Evolutionary conservation across 2,797 vertebrate genomes (phyloP), one percentile per base, ranked within the genome.

Genomic region (Girardinus metallicus): DNA sequence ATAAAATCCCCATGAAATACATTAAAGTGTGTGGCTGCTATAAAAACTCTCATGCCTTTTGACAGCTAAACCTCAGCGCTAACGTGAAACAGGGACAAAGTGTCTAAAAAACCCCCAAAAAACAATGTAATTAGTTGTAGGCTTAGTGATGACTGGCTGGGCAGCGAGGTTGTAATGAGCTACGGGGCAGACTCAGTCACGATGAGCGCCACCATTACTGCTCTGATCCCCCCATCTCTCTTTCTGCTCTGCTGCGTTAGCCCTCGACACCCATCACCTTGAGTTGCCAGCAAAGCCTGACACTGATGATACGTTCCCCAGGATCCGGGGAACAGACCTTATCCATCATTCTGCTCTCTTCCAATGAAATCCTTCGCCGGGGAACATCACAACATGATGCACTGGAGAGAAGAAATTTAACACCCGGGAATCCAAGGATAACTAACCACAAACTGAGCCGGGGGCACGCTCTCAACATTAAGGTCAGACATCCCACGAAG

Each of bases 261-360:
- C 87, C 91, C 90, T 87, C 80, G 86, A 92, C 93, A 91, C 89
- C 85, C 80, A 80, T 93, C 90, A 88, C 86, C 85, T 91, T 83
- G 90, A 93, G 89, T 89, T 83, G 88, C 92, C 83, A 87, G 92
- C 88, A 26, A 88, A 90, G 87, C 73, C 91, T 92, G 89, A 87
- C 87, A 90, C 77, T 82, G 90, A 90, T 85, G 92, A 92, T 89
- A 73, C 79, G 75, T 85, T 91, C 79, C 82, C 83, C 80, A 83
- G 80, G 86, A 88, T 89, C 84, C 80, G 88, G 88, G 76, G 90
- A 93, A 89, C 86, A 87, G 83, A 90, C 86, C 79, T 76, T 79
- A 92, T 94, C 91, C 91, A 94, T 94, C 93, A 93, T 83, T 82
- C 88, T 73, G 81, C 76, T 84, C 80, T 49, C 49, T 79, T 76